Conservation (phyloP, 1,140 invertebrate species). For the Pristionchus pacificus region DNA sequence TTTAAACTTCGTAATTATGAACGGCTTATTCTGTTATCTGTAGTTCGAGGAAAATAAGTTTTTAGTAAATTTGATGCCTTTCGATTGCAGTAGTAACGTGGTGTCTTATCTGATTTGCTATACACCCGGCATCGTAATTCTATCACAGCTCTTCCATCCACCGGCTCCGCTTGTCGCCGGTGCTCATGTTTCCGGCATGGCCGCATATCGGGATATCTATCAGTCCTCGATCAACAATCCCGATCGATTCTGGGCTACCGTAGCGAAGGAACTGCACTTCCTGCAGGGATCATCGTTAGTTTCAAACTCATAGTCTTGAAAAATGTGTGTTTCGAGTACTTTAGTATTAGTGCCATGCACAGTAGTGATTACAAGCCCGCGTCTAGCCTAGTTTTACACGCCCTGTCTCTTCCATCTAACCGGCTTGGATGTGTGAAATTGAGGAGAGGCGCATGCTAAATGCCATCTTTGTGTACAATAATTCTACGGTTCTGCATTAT, state of each 20-base stretch:
- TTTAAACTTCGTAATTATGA: too few species aligned
- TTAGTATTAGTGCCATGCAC: neutral
- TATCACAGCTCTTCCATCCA: conserved; percentile 36
- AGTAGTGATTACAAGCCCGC: conserved; percentile 8
- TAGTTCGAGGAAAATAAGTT: too few species aligned
- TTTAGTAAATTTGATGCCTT: too few species aligned
- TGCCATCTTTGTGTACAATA: too few species aligned
- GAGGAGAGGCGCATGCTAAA: too few species aligned
- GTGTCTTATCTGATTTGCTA: too few species aligned
- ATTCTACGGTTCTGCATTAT: too few species aligned
- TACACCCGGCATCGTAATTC: too few species aligned
- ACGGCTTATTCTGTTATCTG: too few species aligned
- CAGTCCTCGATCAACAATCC: conserved; percentile 37
- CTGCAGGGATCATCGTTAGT: conserved; percentile 27
- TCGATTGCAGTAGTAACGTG: too few species aligned
- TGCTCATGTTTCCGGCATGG: conserved; percentile 38
- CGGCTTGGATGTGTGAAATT: too few species aligned
- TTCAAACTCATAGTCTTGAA: neutral
- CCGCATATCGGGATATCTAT: conserved; percentile 38
- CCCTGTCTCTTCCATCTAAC: neutral
- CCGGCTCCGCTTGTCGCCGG: conserved; percentile 39
- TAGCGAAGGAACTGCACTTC: conserved; percentile 39
- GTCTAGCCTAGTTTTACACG: too few species aligned
- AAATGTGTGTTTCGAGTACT: neutral
- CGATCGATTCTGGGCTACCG: conserved; percentile 39